phyloP scores from a whole-genome alignment of 2,797 vertebrate genomes.

The Syndactyla subalaris region DNA sequence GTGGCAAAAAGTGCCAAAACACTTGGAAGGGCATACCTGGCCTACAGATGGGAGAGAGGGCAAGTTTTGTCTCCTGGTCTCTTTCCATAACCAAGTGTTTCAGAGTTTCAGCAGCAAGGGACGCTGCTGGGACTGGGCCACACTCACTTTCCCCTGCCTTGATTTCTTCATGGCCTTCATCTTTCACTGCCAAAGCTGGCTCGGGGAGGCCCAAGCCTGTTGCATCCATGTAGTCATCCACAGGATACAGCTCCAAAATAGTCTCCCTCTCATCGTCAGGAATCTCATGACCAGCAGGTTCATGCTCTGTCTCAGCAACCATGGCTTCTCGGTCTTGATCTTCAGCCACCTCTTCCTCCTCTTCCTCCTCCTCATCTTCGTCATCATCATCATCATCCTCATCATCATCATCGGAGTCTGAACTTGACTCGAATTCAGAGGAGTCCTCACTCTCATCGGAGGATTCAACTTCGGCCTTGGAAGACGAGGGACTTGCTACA shows the following conservation, averaged over 20 bases:
- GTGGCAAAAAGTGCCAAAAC: background rate
- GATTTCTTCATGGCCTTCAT: constrained; percentile 66
- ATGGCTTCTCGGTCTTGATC: constrained; percentile 62
- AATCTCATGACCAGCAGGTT: constrained; percentile 37
- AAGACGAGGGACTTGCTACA: constrained; percentile 79
- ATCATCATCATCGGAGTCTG: constrained; percentile 86
- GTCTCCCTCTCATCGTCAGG: constrained; percentile 68
- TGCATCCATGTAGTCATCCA: constrained; percentile 61
- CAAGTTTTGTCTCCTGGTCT: constrained; percentile 69
- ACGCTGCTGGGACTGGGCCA: background rate
- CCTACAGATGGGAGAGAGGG: constrained; percentile 71
- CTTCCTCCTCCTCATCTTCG: constrained; percentile 68
- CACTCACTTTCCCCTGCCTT: constrained; percentile 41
- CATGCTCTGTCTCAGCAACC: constrained; percentile 59
- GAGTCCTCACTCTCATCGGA: constrained; percentile 86
- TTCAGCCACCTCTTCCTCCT: constrained; percentile 45
- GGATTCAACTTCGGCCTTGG: constrained; percentile 83
- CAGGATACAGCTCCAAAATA: constrained; percentile 58
- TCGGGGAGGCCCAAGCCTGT: constrained; percentile 39
- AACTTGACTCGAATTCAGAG: constrained; percentile 88
- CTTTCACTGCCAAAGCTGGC: constrained; percentile 55
- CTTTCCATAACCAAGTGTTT: constrained; percentile 65
- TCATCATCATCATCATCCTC: constrained; percentile 79
- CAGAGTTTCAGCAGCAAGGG: constrained; percentile 63
- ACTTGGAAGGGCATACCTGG: constrained; percentile 72